Percentiles rank a stretch among this genome's conserved stretches.
Conservation (phyloP, 1,140 invertebrate species). For the Apis cerana region DNA sequence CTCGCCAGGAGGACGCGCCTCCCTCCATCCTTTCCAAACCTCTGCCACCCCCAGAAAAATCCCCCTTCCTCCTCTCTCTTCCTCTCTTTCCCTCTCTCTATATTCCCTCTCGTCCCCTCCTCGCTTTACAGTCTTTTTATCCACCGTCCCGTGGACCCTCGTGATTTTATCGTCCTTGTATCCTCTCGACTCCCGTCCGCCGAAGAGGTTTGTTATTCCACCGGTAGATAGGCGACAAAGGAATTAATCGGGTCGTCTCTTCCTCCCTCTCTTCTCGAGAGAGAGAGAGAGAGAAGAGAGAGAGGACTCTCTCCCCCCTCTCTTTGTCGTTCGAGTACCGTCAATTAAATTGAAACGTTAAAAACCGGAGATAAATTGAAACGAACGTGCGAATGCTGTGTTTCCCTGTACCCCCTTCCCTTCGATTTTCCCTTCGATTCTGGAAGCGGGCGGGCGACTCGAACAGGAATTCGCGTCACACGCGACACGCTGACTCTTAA, state of each 20-base stretch:
- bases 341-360: constrained; percentile 70
- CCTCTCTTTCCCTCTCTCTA: background rate
- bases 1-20: constrained; percentile 40
- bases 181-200: constrained; percentile 75
- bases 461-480: too few relatives aligned
- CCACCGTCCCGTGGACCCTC: constrained; percentile 65
- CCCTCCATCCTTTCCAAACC: constrained; percentile 38
- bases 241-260: constrained; percentile 75
- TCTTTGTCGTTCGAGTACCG: constrained; percentile 60
- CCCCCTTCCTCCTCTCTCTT: background rate
- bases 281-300: background rate
- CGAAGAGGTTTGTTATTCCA: constrained; percentile 79
- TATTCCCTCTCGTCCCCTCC: constrained; percentile 11
- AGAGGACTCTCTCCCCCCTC: background rate
- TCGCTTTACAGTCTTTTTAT: constrained; percentile 64
- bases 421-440: constrained; percentile 1
- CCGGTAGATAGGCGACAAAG: constrained; percentile 71
- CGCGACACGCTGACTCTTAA: too few relatives aligned
- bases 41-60: constrained; percentile 24
- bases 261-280: constrained; percentile 20
- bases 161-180: constrained; percentile 79
- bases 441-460: too few relatives aligned
- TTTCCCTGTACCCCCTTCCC: background rate
- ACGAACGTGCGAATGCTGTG: constrained; percentile 20
- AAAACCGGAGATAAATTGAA: constrained; percentile 67